phyloP scores from a whole-genome alignment of 2,888 invertebrate genomes.

The Caenorhabditis uteleia region DNA sequence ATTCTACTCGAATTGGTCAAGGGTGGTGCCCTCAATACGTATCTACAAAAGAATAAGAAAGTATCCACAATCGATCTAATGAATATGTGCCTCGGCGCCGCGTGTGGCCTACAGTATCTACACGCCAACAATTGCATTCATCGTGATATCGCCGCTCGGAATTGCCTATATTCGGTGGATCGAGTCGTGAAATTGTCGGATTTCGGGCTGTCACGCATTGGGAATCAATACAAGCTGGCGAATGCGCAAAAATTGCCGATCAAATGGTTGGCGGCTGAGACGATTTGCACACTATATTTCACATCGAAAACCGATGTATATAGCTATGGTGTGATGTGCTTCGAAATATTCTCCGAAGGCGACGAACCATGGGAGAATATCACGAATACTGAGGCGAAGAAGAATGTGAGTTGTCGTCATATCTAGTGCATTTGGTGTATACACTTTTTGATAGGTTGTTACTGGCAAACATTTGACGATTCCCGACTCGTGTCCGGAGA shows the following conservation, averaged over 20 bases:
- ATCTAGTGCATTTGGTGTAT: no score
- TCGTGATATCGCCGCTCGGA: constrained; percentile 38
- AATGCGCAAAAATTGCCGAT: constrained; percentile 34
- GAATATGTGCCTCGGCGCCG: constrained; percentile 17
- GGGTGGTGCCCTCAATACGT: constrained; percentile 18
- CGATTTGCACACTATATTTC: constrained; percentile 18
- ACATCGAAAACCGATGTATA: constrained; percentile 33
- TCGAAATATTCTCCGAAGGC: constrained; percentile 43
- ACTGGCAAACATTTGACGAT: constrained; percentile 30
- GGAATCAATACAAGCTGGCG: constrained; percentile 17
- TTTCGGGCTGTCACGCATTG: constrained; percentile 40
- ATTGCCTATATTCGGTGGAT: constrained; percentile 16
- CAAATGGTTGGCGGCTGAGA: constrained; percentile 43
- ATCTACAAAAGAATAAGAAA: constrained; percentile 16
- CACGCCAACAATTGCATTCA: constrained; percentile 31
- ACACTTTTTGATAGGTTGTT: no score
- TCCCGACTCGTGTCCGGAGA: constrained; percentile 37
- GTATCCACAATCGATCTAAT: constrained; percentile 5
- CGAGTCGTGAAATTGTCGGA: constrained; percentile 36
- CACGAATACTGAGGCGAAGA: constrained; percentile 22
- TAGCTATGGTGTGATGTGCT: constrained; percentile 49
- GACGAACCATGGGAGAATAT: constrained; percentile 42
- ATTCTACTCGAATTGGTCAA: constrained; percentile 41
- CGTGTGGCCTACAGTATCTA: constrained; percentile 23
- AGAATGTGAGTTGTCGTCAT: no score